These are phyloP conservation scores for Diorhabda carinulata DNA, from an alignment of 1,140 invertebrate species.

Conservation along the genomic window DNA sequence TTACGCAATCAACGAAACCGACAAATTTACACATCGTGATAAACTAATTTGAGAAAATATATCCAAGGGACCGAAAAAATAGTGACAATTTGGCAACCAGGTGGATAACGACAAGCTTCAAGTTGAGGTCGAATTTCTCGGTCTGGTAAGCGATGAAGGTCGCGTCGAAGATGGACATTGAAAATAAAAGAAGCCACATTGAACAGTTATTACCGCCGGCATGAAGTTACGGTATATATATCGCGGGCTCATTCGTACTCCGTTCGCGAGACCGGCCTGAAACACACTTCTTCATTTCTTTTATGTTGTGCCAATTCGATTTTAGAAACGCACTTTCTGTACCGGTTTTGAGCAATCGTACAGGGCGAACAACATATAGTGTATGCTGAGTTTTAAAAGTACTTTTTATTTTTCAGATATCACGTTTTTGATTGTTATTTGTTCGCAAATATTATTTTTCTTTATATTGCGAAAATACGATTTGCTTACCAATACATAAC, in stretches of 20 bases:
- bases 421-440: too few relatives aligned
- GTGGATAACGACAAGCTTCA: constrained; percentile 7
- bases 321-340: constrained; percentile 17
- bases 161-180: constrained; percentile 33
- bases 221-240: constrained; percentile 27
- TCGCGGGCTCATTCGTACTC: constrained; percentile 12
- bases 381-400: too few relatives aligned
- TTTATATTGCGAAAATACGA: too few relatives aligned
- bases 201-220: constrained; percentile 12
- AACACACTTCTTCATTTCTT: background rate
- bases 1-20: too few relatives aligned
- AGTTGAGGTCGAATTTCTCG: constrained; percentile 43
- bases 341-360: background rate
- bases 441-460: too few relatives aligned
- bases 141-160: constrained; percentile 40
- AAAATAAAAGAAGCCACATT: constrained; percentile 30
- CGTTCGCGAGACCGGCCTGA: constrained; percentile 5
- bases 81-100: background rate
- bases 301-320: constrained; percentile 10
- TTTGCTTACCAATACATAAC: too few relatives aligned
- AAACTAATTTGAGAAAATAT: too few relatives aligned
- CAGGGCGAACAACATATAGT: background rate
- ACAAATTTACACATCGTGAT: too few relatives aligned
- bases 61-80: too few relatives aligned
- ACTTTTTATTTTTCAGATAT: too few relatives aligned